phyloP scores from a whole-genome alignment of 1,140 invertebrate species.

The Hypsibius dujardini region DNA sequence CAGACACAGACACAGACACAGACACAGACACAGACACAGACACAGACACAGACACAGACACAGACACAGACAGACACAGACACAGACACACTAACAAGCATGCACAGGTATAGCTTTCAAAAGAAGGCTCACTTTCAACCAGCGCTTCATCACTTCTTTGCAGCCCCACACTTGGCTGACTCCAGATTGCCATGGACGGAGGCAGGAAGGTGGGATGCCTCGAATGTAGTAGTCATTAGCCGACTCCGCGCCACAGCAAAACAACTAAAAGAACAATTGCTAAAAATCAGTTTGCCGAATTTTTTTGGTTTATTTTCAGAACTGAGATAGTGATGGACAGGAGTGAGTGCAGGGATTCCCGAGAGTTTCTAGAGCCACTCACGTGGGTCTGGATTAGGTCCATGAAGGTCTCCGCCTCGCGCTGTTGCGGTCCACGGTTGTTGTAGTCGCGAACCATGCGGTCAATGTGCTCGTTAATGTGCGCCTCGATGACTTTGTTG shows the following conservation, averaged over 20 bases:
- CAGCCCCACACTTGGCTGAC: constrained; percentile 14
- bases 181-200: constrained; percentile 11
- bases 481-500: neutral
- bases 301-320: neutral
- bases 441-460: neutral
- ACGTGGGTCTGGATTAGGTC: constrained; percentile 11
- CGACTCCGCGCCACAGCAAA: constrained; percentile 9
- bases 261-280: neutral
- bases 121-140: neutral
- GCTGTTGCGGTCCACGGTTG: neutral
- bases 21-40: too few species aligned
- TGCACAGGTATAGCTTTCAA: too few species aligned
- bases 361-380: neutral
- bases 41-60: too few species aligned
- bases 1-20: too few species aligned
- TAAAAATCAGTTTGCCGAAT: neutral
- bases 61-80: too few species aligned
- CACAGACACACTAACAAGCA: too few species aligned
- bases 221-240: constrained; percentile 11
- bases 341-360: neutral
- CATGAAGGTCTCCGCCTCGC: neutral
- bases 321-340: neutral
- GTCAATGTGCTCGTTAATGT: neutral
- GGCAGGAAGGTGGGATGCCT: neutral
- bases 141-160: constrained; percentile 11